phyloP scores from a whole-genome alignment of 2,888 invertebrate genomes.

The Drosophila pegasa region DNA sequence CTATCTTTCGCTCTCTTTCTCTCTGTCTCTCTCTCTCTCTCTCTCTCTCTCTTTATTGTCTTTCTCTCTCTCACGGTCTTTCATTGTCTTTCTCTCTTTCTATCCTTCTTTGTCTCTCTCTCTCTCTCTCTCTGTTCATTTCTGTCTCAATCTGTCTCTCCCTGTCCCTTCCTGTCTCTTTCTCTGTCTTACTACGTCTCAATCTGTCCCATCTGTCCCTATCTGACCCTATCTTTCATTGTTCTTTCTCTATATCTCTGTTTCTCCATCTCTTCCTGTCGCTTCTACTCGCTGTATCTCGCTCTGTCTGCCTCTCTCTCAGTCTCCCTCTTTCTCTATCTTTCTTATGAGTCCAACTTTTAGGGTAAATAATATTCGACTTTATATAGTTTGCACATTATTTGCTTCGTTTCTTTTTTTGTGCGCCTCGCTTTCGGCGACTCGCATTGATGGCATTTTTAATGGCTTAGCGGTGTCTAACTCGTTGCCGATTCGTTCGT shows the following conservation, averaged over 20 bases:
- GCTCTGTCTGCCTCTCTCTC: too few relatives aligned
- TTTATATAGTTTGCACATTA: background rate
- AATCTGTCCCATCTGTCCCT: background rate
- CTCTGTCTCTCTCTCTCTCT: background rate
- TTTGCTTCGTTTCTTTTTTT: conserved; percentile 7
- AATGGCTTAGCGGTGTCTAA: conserved; percentile 72
- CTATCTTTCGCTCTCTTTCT: background rate
- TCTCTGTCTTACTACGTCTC: background rate
- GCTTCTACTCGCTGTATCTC: background rate
- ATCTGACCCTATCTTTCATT: too few relatives aligned
- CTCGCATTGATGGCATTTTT: conserved; percentile 73
- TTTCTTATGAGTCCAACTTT: background rate
- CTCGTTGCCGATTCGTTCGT: conserved; percentile 57
- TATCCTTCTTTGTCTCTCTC: too few relatives aligned
- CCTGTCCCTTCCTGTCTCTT: background rate
- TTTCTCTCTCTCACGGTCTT: background rate
- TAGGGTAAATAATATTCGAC: conserved; percentile 2
- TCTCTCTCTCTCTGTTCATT: too few relatives aligned
- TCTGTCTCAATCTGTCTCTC: background rate
- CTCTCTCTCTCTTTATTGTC: background rate
- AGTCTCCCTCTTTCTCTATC: background rate
- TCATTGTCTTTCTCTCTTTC: too few relatives aligned
- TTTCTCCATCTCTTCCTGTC: background rate
- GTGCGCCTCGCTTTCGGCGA: conserved; percentile 18
- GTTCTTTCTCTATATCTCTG: too few relatives aligned